phyloP scores from a whole-genome alignment of 1,140 invertebrate genomes.

The Rhagoletis pomonella region DNA sequence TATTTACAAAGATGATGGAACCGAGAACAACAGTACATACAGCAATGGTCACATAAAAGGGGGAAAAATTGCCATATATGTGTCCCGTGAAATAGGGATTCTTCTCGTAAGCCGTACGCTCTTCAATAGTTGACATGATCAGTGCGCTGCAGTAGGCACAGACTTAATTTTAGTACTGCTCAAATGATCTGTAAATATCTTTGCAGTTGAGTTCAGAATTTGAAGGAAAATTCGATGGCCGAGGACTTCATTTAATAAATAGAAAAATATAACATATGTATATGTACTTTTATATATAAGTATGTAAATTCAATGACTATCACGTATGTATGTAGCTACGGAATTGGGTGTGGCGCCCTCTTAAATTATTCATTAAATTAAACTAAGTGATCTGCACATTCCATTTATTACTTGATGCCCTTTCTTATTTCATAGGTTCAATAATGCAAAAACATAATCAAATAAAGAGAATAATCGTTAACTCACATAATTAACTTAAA shows the following conservation, averaged over 20 bases:
- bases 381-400: too few relatives aligned
- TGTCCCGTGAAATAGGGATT: slow-evolving; percentile 80
- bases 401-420: not conserved
- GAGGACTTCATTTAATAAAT: not conserved
- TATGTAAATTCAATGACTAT: not conserved
- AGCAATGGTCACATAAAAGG: slow-evolving; percentile 86
- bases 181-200: not conserved
- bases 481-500: slow-evolving; percentile 9
- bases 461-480: not conserved
- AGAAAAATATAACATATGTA: not conserved
- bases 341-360: not conserved
- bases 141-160: not conserved
- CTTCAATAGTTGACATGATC: slow-evolving; percentile 80
- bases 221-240: too few relatives aligned
- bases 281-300: not conserved
- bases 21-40: slow-evolving; percentile 83
- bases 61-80: slow-evolving; percentile 81
- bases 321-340: not conserved
- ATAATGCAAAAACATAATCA: not conserved
- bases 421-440: not conserved
- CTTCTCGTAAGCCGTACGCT: slow-evolving; percentile 79
- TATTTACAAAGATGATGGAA: slow-evolving; percentile 83
- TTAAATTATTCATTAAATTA: not conserved
- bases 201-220: not conserved
- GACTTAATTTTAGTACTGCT: not conserved